Conservation (phyloP, 2,888 invertebrate genomes). For the Mesodorylaimus sp. region DNA sequence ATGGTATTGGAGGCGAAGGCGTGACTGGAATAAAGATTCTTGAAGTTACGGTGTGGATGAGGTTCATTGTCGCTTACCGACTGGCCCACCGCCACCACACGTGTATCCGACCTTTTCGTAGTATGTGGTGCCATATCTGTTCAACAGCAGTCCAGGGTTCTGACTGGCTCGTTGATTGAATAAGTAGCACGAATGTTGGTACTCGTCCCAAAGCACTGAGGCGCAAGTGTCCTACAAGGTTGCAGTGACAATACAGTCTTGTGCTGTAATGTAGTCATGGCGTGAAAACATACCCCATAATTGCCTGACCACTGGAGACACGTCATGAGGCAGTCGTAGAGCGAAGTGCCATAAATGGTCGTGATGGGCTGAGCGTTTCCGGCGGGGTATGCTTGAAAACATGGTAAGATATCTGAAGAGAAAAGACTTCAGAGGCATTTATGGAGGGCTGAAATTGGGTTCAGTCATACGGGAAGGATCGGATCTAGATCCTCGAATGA, state of each 20-base stretch:
- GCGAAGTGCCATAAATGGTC: background rate
- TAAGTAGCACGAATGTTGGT: background rate
- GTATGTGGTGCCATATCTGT: conserved; percentile 1
- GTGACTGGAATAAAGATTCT: too few species aligned
- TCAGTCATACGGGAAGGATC: too few species aligned
- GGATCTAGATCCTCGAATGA: too few species aligned
- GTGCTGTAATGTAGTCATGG: background rate
- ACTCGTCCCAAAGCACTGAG: conserved; percentile 1
- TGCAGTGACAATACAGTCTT: too few species aligned
- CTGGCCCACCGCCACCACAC: too few species aligned
- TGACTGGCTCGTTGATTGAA: background rate
- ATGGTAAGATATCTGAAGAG: conserved; percentile 1
- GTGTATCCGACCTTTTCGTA: background rate
- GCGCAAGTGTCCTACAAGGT: background rate
- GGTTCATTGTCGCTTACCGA: too few species aligned
- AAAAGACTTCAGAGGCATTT: too few species aligned
- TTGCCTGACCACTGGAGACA: background rate
- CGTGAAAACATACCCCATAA: background rate
- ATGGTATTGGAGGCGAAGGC: too few species aligned
- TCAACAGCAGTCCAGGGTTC: conserved; percentile 1
- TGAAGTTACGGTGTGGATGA: too few species aligned
- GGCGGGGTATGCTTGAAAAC: background rate
- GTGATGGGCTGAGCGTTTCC: background rate
- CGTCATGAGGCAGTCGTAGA: conserved; percentile 3
- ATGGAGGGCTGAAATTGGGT: too few species aligned